phyloP scores from a whole-genome alignment of 2,888 invertebrate species.

The Calliscelio sp. region DNA sequence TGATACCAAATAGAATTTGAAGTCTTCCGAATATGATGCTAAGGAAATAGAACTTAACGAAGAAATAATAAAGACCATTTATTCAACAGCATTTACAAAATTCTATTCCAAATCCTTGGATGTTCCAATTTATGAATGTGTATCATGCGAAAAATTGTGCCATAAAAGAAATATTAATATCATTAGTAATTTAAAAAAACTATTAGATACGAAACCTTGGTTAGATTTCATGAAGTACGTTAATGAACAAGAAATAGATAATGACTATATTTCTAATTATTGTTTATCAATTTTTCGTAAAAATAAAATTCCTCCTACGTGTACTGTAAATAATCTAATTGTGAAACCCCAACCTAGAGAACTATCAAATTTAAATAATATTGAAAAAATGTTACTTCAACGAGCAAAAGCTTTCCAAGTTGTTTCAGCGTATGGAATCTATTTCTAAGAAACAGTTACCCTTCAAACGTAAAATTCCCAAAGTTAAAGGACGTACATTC shows the following conservation, averaged over 20 bases:
- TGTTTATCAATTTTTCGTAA: conserved; percentile 22
- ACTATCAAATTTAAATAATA: conserved; percentile 42
- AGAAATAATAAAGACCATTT: conserved; percentile 49
- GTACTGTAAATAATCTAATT: conserved; percentile 71
- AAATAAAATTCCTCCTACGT: conserved; percentile 71
- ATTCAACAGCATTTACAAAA: conserved; percentile 61
- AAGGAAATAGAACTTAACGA: conserved; percentile 67
- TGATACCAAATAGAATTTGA: conserved; percentile 4
- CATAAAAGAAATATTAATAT: conserved; percentile 66
- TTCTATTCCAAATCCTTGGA: conserved; percentile 69
- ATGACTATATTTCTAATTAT: conserved; percentile 17
- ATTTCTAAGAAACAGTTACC: neutral
- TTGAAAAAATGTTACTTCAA: conserved; percentile 49
- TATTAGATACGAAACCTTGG: conserved; percentile 38
- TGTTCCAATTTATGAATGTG: conserved; percentile 54
- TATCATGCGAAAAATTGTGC: conserved; percentile 60
- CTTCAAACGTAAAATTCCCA: neutral
- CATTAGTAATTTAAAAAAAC: conserved; percentile 59
- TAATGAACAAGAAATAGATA: conserved; percentile 43
- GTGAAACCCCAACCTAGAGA: conserved; percentile 33
- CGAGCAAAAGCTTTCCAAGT: conserved; percentile 56
- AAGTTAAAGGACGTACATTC: conserved; percentile 8
- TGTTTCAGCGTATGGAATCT: conserved; percentile 75
- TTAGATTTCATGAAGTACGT: conserved; percentile 12
- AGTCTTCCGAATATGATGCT: conserved; percentile 2